phyloP scores from a whole-genome alignment of 2,888 invertebrate species.

The Mesochorus sp. region DNA sequence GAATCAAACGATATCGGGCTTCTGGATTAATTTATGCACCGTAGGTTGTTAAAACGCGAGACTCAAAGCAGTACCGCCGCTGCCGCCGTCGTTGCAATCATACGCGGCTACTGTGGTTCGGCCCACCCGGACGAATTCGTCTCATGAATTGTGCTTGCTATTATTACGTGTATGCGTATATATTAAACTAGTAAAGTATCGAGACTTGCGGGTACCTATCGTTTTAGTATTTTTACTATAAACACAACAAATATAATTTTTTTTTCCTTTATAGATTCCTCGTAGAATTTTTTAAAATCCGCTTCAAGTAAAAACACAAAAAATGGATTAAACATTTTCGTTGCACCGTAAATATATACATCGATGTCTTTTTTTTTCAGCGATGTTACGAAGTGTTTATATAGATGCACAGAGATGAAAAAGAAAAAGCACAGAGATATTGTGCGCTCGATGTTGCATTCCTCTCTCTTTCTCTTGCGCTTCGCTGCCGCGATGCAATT shows the following conservation, averaged over 20 bases:
- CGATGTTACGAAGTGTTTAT: slow-evolving; percentile 10
- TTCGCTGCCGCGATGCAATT: slow-evolving; percentile 74
- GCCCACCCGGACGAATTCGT: slow-evolving; percentile 76
- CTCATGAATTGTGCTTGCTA: slow-evolving; percentile 67
- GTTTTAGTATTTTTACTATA: no score
- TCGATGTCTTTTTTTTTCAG: background rate
- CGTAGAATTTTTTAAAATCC: no score
- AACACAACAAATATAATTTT: no score
- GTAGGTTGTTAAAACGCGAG: slow-evolving; percentile 81
- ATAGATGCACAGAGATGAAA: slow-evolving; percentile 16
- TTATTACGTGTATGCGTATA: slow-evolving; percentile 43
- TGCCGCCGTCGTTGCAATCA: slow-evolving; percentile 73
- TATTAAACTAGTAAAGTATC: background rate
- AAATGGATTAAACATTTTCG: no score
- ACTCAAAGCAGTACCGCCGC: slow-evolving; percentile 79
- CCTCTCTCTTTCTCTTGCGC: slow-evolving; percentile 63
- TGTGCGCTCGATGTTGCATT: slow-evolving; percentile 63
- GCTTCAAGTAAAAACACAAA: no score
- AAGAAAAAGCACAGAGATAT: slow-evolving; percentile 60
- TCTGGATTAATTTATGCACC: slow-evolving; percentile 82
- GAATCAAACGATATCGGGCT: slow-evolving; percentile 82
- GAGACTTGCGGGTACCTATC: no score
- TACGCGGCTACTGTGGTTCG: slow-evolving; percentile 74
- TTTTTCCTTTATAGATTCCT: no score
- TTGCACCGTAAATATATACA: no score